phyloP scores from a whole-genome alignment of 2,797 vertebrate species.

The Hoplostethus mediterraneus region DNA sequence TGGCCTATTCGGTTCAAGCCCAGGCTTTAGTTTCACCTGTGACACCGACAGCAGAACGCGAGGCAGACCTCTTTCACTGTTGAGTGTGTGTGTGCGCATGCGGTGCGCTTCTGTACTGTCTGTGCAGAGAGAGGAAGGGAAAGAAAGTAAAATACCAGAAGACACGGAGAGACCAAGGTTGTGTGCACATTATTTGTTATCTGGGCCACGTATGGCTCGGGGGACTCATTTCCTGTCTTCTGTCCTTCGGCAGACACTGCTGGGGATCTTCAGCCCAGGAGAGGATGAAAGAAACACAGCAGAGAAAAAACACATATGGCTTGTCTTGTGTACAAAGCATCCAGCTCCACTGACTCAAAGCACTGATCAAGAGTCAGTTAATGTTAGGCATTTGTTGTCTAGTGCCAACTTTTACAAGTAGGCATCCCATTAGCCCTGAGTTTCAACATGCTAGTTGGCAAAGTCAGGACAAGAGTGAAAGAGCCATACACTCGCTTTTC shows the following conservation, averaged over 20 bases:
- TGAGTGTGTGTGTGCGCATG: not conserved
- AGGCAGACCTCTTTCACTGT: not conserved
- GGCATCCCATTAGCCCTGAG: conserved; percentile 16
- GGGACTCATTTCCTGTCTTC: conserved; percentile 52
- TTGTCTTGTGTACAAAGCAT: conserved; percentile 38
- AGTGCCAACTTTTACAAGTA: conserved; percentile 33
- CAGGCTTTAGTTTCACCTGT: conserved; percentile 13
- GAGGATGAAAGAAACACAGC: conserved; percentile 22
- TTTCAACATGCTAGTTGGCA: conserved; percentile 28
- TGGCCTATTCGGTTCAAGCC: not conserved
- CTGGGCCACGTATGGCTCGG: conserved; percentile 62
- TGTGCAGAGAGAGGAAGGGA: conserved; percentile 25
- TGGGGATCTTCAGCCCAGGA: conserved; percentile 36
- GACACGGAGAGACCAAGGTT: not conserved
- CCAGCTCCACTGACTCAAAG: conserved; percentile 26
- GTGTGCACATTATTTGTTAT: conserved; percentile 52
- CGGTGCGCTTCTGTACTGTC: conserved; percentile 25
- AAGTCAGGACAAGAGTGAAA: not conserved
- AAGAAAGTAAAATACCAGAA: conserved; percentile 27
- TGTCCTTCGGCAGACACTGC: conserved; percentile 51
- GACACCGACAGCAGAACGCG: not conserved
- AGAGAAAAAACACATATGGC: conserved; percentile 7
- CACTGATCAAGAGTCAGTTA: conserved; percentile 37
- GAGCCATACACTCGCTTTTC: not conserved
- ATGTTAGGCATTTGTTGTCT: conserved; percentile 30